Percentiles rank a stretch among this genome's conserved stretches.
Evolutionary conservation across 2,113 vertebrate genomes (phyloP).

Genomic region (Melanerpes aurifrons): DNA sequence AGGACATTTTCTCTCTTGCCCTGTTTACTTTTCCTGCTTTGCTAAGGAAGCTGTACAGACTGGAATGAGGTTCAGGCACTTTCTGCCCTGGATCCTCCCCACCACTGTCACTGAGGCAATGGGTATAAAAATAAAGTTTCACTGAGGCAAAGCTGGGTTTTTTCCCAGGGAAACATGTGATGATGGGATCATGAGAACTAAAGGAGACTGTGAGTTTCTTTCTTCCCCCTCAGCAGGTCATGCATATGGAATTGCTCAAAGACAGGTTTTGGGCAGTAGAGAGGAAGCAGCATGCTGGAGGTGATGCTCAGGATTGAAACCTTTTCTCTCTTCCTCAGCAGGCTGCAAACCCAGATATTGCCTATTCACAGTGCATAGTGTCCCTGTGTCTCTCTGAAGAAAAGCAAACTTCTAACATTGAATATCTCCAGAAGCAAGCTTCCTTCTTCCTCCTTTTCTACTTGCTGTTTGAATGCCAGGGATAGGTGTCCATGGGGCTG

Average conservation of each 20-base stretch:
- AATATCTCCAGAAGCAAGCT: constrained; percentile 14
- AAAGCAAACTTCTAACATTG: constrained; percentile 11
- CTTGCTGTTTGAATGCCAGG: background rate
- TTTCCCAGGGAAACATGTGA: background rate
- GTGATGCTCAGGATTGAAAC: background rate
- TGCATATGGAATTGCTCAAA: background rate
- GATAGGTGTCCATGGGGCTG: background rate
- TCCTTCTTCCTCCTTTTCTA: constrained; percentile 6
- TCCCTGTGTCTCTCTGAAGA: background rate
- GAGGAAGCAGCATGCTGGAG: background rate
- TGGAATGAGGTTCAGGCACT: background rate
- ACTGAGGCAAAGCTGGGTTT: background rate
- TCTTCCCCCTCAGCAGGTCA: background rate
- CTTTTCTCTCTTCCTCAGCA: constrained; percentile 9
- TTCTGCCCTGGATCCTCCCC: background rate
- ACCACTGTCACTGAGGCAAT: background rate
- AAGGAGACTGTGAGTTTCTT: background rate
- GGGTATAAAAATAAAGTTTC: background rate
- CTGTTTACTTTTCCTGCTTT: background rate
- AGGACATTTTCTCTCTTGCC: background rate
- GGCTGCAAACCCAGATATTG: constrained; percentile 9
- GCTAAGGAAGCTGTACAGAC: background rate
- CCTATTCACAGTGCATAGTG: background rate
- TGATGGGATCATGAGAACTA: background rate
- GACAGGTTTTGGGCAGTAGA: background rate